Evolutionary conservation across 2,888 invertebrate genomes (phyloP).

Genomic region (Drosophila kambysellisi): DNA sequence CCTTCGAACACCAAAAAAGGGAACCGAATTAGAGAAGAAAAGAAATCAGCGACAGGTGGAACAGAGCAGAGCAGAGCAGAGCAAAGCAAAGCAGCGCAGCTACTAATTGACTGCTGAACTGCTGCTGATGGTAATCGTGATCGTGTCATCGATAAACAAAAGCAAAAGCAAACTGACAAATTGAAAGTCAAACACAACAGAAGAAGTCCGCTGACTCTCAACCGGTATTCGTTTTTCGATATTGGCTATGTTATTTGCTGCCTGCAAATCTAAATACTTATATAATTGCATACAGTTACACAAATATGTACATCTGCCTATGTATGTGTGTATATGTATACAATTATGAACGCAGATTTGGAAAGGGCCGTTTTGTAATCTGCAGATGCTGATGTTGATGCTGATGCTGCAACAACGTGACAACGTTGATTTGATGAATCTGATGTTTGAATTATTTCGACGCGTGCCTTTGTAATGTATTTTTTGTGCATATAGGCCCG

Average conservation of each 20-base stretch:
- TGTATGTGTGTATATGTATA: slow-evolving; percentile 32
- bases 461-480: slow-evolving; percentile 45
- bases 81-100: slow-evolving; percentile 10
- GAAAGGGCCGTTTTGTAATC: slow-evolving; percentile 67
- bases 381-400: slow-evolving; percentile 35
- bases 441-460: slow-evolving; percentile 16
- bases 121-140: slow-evolving; percentile 52
- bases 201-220: slow-evolving; percentile 14
- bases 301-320: not conserved
- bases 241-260: slow-evolving; percentile 9
- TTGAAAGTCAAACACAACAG: slow-evolving; percentile 42
- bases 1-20: slow-evolving; percentile 25
- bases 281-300: slow-evolving; percentile 6
- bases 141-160: slow-evolving; percentile 65
- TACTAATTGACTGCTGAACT: slow-evolving; percentile 53
- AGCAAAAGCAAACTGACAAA: slow-evolving; percentile 45
- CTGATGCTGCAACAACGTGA: slow-evolving; percentile 26
- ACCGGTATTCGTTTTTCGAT: slow-evolving; percentile 28
- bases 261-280: slow-evolving; percentile 35
- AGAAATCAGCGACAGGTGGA: slow-evolving; percentile 29
- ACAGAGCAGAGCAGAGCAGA: not conserved
- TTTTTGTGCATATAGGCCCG: slow-evolving; percentile 13
- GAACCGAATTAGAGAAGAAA: slow-evolving; percentile 41
- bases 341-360: slow-evolving; percentile 65
- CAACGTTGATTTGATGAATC: slow-evolving; percentile 38